These are phyloP conservation scores for Cynodonichthys magdalenae DNA, from an alignment of 2,797 vertebrate genomes.

Conservation along the genomic window DNA sequence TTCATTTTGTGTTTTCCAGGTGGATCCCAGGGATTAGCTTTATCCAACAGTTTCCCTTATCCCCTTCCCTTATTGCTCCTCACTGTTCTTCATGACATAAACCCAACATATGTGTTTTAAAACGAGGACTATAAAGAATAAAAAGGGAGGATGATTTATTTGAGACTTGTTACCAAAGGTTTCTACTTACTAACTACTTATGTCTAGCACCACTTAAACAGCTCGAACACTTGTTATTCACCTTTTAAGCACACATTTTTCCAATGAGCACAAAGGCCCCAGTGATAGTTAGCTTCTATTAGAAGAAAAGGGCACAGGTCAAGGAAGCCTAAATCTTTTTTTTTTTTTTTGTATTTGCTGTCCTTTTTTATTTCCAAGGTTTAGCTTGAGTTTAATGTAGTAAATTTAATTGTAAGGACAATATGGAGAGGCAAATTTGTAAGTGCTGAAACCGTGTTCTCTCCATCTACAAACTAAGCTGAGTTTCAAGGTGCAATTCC, in stretches of 20 bases:
- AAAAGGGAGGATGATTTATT: conserved; percentile 19
- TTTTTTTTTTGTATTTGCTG: conserved; percentile 17
- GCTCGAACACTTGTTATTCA: conserved; percentile 12
- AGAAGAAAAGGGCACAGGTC: conserved; percentile 36
- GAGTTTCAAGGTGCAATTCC: conserved; percentile 50
- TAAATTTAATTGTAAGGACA: conserved; percentile 30
- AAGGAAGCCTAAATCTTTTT: conserved; percentile 32
- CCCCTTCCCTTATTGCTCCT: conserved; percentile 34
- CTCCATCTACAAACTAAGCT: conserved; percentile 26
- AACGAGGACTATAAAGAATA: conserved; percentile 10
- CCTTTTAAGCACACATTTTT: conserved; percentile 26
- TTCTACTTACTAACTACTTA: conserved; percentile 19
- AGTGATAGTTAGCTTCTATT: conserved; percentile 12
- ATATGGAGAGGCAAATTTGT: conserved; percentile 26
- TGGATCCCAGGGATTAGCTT: conserved; percentile 49
- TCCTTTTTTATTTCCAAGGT: conserved; percentile 37
- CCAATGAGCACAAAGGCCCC: conserved; percentile 30
- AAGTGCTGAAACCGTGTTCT: conserved; percentile 20
- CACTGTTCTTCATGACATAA: conserved; percentile 29
- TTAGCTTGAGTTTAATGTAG: conserved; percentile 26
- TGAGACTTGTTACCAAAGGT: conserved; percentile 26
- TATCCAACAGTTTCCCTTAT: conserved; percentile 31
- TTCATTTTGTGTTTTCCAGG: conserved; percentile 38
- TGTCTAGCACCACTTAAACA: conserved; percentile 8
- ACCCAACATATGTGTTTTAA: conserved; percentile 25